Percentiles rank a stretch among this genome's conserved stretches.
phyloP scores from a whole-genome alignment of 2,797 vertebrate species.

The Crocidura indochinensis region DNA sequence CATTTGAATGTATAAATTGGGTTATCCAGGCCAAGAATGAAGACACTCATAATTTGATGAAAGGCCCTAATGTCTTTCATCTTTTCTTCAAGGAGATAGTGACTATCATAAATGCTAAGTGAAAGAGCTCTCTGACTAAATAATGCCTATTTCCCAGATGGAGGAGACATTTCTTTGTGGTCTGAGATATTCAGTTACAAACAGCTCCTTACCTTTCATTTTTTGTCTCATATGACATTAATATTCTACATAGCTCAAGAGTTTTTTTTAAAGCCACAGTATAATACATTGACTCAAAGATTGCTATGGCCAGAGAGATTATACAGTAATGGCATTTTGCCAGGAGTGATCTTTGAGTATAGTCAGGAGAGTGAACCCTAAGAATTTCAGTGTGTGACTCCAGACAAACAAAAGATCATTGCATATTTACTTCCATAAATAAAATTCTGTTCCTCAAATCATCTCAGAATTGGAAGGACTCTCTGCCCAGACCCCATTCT shows the following conservation, averaged over 20 bases:
- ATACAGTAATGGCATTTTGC: too few species aligned
- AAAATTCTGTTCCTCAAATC: conserved; percentile 46
- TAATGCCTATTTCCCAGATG: background rate
- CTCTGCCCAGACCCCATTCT: background rate
- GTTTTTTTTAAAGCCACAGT: conserved; percentile 25
- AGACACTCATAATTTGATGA: background rate
- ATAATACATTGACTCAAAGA: background rate
- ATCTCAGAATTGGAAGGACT: conserved; percentile 37
- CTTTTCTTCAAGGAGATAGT: background rate
- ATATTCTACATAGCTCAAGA: conserved; percentile 33
- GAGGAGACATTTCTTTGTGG: background rate
- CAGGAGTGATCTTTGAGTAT: too few species aligned
- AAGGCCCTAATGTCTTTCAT: background rate
- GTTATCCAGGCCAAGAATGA: background rate
- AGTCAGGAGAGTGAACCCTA: too few species aligned
- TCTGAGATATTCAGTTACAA: conserved; percentile 19
- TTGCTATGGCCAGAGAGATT: too few species aligned
- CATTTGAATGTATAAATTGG: conserved; percentile 1
- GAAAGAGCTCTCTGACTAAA: conserved; percentile 7
- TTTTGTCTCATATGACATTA: conserved; percentile 30
- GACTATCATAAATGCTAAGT: background rate
- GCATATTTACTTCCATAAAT: conserved; percentile 62
- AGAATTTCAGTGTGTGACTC: too few species aligned
- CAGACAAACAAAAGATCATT: background rate
- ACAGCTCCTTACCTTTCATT: conserved; percentile 22